These are phyloP conservation scores for Zele albiditarsus DNA, from an alignment of 2,888 invertebrate species.

Conservation along the genomic window DNA sequence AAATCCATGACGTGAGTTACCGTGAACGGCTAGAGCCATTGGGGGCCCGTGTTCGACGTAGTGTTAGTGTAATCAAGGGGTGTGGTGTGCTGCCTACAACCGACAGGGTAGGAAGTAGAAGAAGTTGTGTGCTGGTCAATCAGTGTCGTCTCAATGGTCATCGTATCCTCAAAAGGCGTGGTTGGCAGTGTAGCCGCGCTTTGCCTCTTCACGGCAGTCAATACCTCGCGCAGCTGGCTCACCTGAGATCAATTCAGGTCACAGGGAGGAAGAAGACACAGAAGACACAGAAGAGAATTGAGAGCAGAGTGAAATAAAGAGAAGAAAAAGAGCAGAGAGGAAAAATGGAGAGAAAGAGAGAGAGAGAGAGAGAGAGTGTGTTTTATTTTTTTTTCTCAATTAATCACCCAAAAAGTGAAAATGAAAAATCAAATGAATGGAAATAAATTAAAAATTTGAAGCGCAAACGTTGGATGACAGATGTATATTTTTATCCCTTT, in stretches of 20 bases:
- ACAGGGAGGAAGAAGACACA: slow-evolving; percentile 53
- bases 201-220: slow-evolving; percentile 71
- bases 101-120: slow-evolving; percentile 69
- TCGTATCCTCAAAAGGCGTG: slow-evolving; percentile 69
- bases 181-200: slow-evolving; percentile 67
- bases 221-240: slow-evolving; percentile 72
- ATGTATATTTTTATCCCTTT: neutral
- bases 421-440: neutral
- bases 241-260: slow-evolving; percentile 70
- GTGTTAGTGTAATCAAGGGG: slow-evolving; percentile 72
- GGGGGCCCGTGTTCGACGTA: slow-evolving; percentile 67
- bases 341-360: neutral
- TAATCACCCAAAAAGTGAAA: neutral
- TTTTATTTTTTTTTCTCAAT: neutral
- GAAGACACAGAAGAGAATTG: slow-evolving; percentile 27
- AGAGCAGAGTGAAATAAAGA: slow-evolving; percentile 4
- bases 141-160: slow-evolving; percentile 72
- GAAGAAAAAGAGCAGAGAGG: neutral
- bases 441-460: neutral
- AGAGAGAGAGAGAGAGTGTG: slow-evolving; percentile 5
- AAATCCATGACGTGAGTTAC: slow-evolving; percentile 73
- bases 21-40: slow-evolving; percentile 72
- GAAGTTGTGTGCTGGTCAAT: slow-evolving; percentile 71
- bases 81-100: slow-evolving; percentile 73
- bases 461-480: neutral